phyloP scores from a whole-genome alignment of 2,113 vertebrate species.

The Rostratula benghalensis region DNA sequence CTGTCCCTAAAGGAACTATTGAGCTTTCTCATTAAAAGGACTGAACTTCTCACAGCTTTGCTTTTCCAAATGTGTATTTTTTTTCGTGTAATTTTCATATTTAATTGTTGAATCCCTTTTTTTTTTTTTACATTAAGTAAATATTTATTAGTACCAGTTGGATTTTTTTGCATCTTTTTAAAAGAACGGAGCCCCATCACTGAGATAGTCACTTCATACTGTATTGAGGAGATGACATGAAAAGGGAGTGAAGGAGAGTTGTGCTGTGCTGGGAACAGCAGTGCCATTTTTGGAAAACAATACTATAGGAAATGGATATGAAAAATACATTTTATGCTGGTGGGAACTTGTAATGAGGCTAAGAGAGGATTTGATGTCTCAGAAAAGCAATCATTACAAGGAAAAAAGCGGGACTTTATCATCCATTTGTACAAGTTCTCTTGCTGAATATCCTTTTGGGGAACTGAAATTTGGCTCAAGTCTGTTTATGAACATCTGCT shows the following conservation, averaged over 20 bases:
- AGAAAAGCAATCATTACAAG: conserved; percentile 44
- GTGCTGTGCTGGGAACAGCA: conserved; percentile 2
- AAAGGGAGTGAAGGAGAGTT: conserved; percentile 11
- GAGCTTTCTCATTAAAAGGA: not conserved
- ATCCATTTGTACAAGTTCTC: conserved; percentile 56
- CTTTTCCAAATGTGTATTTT: not conserved
- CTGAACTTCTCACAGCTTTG: conserved; percentile 5
- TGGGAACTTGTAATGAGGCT: conserved; percentile 64
- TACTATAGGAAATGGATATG: conserved; percentile 51
- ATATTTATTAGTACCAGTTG: conserved; percentile 38
- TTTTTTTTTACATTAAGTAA: conserved; percentile 21
- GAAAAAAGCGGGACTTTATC: conserved; percentile 14
- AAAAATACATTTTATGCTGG: conserved; percentile 52
- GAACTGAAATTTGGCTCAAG: conserved; percentile 56
- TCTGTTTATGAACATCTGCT: conserved; percentile 56
- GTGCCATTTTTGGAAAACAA: conserved; percentile 39
- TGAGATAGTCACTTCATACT: not conserved
- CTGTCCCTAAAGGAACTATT: conserved; percentile 37
- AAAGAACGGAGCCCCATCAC: not conserved
- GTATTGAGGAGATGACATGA: not conserved
- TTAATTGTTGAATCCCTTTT: conserved; percentile 26
- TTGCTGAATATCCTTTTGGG: conserved; percentile 43
- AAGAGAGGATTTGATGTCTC: conserved; percentile 58
- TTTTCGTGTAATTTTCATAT: not conserved
- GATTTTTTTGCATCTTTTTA: not conserved